Base-by-base conservation (phyloP, 1,140 invertebrate genomes). In the Drosophila neocordata region DNA sequence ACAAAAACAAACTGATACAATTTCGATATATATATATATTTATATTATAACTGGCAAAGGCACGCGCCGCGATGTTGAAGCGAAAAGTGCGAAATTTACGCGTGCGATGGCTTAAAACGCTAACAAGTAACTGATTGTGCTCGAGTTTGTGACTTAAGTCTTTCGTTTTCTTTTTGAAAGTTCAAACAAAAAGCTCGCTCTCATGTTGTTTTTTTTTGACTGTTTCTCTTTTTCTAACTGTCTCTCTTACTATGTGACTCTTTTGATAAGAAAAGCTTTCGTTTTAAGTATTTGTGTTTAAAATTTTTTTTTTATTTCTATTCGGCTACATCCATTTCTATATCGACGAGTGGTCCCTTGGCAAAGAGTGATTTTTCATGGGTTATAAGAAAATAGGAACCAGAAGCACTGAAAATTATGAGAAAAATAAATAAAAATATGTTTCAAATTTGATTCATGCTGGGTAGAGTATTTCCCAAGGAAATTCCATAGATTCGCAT, bases 341-440 rank as follows among this genome's bases (percentile, higher is more conserved):
- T 12, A 44, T 79, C 76, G 2, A 81, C 34, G 0, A 76, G 37
- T 0, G 89, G 79, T 31, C 89, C 89, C 13, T 84, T 89, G 20
- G 89, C 89, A 34, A 76, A 91, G 5, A 89, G 89, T 4, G 76
- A 52, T 6, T 58, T 44, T 11, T 78, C 69, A n/a, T 87, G 53
- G 0, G 89, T 91, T 34, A 58, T 75, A 1, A 91, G 69, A 57
- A 91, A 91, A 15, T 89, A 91, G 0, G 89, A 79, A 1, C 89
- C 89, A 0, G 67, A 20, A 0, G 82, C 82, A 44, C 89, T 91
- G 58, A 73, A 70, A 12, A 9, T n/a, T 11, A 44, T 2, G 48
- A 15, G 8, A 12, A 15, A 58, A 68, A 4, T 63, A 6, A n/a
- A 58, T 11, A 27, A n/a, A 38, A 1, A 27, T 55, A 13, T n/a